Evolutionary conservation across 2,888 invertebrate genomes (phyloP), one percentile per base, ranked within the genome.

Genomic region (Microctonus aethiopoides): DNA sequence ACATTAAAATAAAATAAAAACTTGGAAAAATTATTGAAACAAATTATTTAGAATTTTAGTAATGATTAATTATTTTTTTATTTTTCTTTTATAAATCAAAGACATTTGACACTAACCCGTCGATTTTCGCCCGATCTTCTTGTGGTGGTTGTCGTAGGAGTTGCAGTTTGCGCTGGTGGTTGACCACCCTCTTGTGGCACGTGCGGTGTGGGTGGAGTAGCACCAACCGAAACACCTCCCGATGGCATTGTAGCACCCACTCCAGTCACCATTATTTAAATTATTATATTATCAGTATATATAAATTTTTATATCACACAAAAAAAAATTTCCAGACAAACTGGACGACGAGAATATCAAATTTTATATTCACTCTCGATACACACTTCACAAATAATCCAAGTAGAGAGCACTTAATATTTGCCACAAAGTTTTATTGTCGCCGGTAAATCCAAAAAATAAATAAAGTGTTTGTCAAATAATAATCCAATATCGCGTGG

Each of bases 71-170:
- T n/a, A n/a, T n/a, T n/a, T n/a, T n/a, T n/a, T n/a, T n/a, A n/a
- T n/a, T n/a, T n/a, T n/a, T n/a, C n/a, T n/a, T n/a, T n/a, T n/a
- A n/a, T n/a, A n/a, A n/a, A n/a, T n/a, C n/a, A n/a, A n/a, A n/a
- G n/a, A n/a, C n/a, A n/a, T n/a, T n/a, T 29, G 74, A 84, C 75
- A 87, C 87, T 81, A 83, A 87, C 87, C 84, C 87, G 85, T 84
- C 87, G 85, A 77, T 87, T 87, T 77, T 87, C 87, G 67, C 86
- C 86, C 7, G 87, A 84, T 76, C 87, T 78, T 71, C 87, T 83
- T 39, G 78, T 73, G 0, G 80, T 72, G 1, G 80, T 72, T 32
- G 83, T 80, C 32, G 80, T 75, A 11, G 83, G 79, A 11, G 82
- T 78, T 60, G 83, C 81, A 41, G 84, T 80, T 78, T 83, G 84